These are phyloP conservation scores for Zosterops pallidus DNA, from an alignment of 2,113 vertebrate genomes.

Conservation along the genomic window DNA sequence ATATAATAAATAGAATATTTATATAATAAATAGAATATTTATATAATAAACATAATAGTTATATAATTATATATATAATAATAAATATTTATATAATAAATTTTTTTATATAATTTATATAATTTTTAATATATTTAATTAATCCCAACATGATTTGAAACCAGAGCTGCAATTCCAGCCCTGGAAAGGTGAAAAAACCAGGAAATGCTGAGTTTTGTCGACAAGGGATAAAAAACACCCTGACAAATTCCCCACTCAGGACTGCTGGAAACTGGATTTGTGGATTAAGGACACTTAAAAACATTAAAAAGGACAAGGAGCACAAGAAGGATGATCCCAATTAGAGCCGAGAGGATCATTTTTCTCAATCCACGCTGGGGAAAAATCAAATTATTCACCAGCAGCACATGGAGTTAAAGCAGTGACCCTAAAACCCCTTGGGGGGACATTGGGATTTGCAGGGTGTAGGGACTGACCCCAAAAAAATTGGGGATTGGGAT, in stretches of 20 bases:
- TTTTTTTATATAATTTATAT: no score
- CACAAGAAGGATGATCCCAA: not conserved
- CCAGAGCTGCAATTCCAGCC: not conserved
- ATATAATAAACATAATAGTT: no score
- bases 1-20: no score
- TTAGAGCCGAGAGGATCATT: not conserved
- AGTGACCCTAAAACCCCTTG: not conserved
- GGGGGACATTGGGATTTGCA: not conserved
- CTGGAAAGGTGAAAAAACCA: not conserved
- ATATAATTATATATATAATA: no score
- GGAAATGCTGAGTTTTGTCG: not conserved
- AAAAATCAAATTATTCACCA: not conserved
- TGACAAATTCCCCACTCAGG: accelerated
- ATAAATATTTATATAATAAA: no score
- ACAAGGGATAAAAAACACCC: not conserved
- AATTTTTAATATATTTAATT: not conserved
- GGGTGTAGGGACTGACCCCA: accelerated
- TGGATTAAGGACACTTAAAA: not conserved
- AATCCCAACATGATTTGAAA: not conserved
- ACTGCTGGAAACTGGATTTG: not conserved
- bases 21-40: no score
- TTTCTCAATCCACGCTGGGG: not conserved
- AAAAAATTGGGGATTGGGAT: not conserved
- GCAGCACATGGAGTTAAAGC: not conserved
- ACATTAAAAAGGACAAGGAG: not conserved